Base-by-base conservation (phyloP, 2,113 vertebrate species). In the Oryzias javanicus region DNA sequence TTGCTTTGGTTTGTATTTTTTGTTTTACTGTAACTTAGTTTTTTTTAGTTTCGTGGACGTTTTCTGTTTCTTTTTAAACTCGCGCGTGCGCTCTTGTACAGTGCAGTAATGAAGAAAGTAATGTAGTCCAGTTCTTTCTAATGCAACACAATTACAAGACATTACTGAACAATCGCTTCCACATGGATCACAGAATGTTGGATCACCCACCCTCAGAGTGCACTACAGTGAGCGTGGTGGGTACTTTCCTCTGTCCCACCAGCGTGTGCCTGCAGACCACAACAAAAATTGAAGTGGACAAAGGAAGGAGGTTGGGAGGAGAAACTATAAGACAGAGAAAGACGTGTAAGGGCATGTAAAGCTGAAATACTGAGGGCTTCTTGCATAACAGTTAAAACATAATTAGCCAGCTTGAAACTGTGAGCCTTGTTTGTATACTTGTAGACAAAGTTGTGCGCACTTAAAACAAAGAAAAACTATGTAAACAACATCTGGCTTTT, bases 141-240 rank as follows among this genome's bases (percentile, higher is more conserved):
- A 83, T 83, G 70, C 77, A 75, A 82, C 77, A 85, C 82, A 88
- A 86, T 88, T 88, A 82, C 71, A 49, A 77, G 74, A 86, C 79
- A 88, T 85, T 88, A 86, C 70, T 80, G 60, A 57, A 70, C 77
- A 86, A 88, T 88, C 64, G 77, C 75, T 86, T 88, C 86, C 86
- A 88, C 82, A 85, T 88, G 86, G 76, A 68, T 85, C 72, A 80
- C 78, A 83, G 76, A 88, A 80, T 79, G 78, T 76, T 53, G 72
- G 74, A 79, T 80, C 83, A 81, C 82, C 35, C 84, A 77, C 79
- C 79, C 70, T 72, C 60, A 27, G 51, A 49, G 65, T 70, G 67
- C 35, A 35, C 8, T 7, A 44, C 51, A 65, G 47, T 62, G 61
- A 64, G 55, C 67, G 67, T 67, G 65, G 67, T 78, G 66, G 74